These are phyloP conservation scores for Meiosimyza platycephala DNA, from an alignment of 2,888 invertebrate species.

Conservation along the genomic window DNA sequence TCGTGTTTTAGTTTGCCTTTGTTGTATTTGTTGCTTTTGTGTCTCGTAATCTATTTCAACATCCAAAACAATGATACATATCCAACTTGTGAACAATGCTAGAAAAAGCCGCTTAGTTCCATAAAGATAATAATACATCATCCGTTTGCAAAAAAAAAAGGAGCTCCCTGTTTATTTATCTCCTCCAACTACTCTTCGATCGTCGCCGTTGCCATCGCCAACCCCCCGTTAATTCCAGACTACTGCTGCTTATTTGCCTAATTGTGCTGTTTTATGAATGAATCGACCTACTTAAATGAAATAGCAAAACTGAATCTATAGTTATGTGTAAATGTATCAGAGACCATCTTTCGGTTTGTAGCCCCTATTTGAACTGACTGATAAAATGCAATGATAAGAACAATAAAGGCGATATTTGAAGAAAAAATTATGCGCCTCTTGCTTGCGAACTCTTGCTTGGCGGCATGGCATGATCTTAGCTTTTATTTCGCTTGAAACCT, in stretches of 20 bases:
- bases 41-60: constrained; percentile 38
- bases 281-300: constrained; percentile 2
- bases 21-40: constrained; percentile 31
- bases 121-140: constrained; percentile 63
- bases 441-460: no score
- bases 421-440: no score
- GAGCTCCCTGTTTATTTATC: constrained; percentile 39
- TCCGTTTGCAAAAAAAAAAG: constrained; percentile 35
- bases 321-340: no score
- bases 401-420: no score
- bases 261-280: constrained; percentile 34
- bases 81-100: constrained; percentile 56
- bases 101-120: constrained; percentile 62
- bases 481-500: no score
- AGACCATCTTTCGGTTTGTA: no score
- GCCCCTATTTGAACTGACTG: no score
- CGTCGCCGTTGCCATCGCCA: background rate
- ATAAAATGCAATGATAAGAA: no score
- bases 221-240: constrained; percentile 2
- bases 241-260: constrained; percentile 34
- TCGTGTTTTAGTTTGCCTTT: constrained; percentile 42
- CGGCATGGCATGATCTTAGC: no score
- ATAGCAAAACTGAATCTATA: no score
- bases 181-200: constrained; percentile 29
- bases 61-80: constrained; percentile 43